These are phyloP conservation scores for Erpetoichthys calabaricus DNA, from an alignment of 2,797 vertebrate genomes.

Conservation along the genomic window DNA sequence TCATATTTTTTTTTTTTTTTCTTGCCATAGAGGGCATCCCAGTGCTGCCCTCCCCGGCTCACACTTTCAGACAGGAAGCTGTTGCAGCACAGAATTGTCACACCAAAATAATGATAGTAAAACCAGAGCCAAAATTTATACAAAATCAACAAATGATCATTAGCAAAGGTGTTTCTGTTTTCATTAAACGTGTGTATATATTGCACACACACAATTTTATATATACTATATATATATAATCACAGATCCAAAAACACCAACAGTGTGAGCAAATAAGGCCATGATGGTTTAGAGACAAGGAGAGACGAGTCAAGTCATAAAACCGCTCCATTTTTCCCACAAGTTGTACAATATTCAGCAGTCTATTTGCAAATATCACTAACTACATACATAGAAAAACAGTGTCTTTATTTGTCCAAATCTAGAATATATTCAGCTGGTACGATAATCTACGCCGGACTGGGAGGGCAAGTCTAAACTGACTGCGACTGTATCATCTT, in stretches of 20 bases:
- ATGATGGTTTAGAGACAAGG: constrained; percentile 40
- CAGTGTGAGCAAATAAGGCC: constrained; percentile 47
- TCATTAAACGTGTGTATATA: neutral
- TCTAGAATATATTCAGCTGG: constrained; percentile 17
- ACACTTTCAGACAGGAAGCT: neutral
- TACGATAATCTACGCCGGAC: too few species aligned
- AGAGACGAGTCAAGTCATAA: constrained; percentile 29
- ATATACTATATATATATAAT: neutral
- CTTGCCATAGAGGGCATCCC: too few species aligned
- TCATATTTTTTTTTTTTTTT: too few species aligned
- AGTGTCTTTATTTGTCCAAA: constrained; percentile 16
- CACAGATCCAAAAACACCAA: constrained; percentile 31
- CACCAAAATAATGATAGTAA: neutral
- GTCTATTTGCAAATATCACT: constrained; percentile 23
- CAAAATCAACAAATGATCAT: neutral
- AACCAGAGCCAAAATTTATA: neutral
- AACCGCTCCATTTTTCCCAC: constrained; percentile 24
- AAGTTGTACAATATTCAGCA: constrained; percentile 36
- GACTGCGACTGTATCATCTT: too few species aligned
- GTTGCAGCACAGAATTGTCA: neutral
- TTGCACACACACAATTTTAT: neutral
- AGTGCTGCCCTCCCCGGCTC: too few species aligned
- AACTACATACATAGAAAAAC: constrained; percentile 28
- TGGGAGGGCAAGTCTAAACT: too few species aligned
- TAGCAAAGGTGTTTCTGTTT: neutral